These are phyloP conservation scores for Thysanoteuthis rhombus DNA, from an alignment of 2,888 invertebrate species.

Conservation along the genomic window DNA sequence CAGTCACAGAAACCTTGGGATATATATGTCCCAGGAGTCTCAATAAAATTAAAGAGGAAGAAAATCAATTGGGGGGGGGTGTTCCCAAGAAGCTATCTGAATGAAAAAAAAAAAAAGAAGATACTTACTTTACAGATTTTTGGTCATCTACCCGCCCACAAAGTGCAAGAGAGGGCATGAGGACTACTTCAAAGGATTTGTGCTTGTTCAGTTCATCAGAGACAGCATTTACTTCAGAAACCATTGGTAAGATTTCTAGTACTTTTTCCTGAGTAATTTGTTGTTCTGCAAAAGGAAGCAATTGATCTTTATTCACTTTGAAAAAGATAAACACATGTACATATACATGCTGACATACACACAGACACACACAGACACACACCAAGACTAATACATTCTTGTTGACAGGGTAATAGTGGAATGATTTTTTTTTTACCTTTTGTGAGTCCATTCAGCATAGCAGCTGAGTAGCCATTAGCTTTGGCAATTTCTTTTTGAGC, in stretches of 20 bases:
- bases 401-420: neutral
- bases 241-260: slow-evolving; percentile 67
- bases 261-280: slow-evolving; percentile 68
- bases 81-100: neutral
- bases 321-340: neutral
- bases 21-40: no score
- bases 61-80: neutral
- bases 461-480: slow-evolving; percentile 66
- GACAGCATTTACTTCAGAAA: slow-evolving; percentile 68
- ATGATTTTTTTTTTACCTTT: slow-evolving; percentile 60
- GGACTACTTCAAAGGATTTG: slow-evolving; percentile 67
- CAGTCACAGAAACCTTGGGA: no score
- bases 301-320: neutral
- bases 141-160: slow-evolving; percentile 46
- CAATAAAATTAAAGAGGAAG: neutral
- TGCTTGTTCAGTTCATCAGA: slow-evolving; percentile 68
- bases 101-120: neutral
- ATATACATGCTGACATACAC: no score
- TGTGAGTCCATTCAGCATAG: slow-evolving; percentile 59
- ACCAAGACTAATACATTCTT: no score
- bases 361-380: neutral
- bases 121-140: slow-evolving; percentile 53
- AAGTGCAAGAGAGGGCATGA: slow-evolving; percentile 64
- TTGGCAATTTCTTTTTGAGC: slow-evolving; percentile 69
- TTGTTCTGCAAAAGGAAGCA: slow-evolving; percentile 58